Evolutionary conservation across 2,113 vertebrate genomes (phyloP).

Genomic region (Sapajus apella): DNA sequence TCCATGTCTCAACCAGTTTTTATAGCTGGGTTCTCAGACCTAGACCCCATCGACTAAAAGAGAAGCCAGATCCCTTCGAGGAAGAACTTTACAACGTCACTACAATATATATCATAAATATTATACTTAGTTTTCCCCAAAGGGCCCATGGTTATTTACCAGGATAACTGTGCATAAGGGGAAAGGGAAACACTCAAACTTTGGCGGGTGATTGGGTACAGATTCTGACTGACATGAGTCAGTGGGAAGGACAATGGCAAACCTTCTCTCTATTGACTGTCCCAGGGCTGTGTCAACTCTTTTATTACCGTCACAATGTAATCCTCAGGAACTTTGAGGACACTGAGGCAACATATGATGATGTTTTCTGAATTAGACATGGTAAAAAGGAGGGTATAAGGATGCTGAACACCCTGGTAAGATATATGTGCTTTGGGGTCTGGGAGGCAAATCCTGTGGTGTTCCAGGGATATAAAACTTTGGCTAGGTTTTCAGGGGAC

Average conservation of each 20-base stretch:
- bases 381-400: too few relatives aligned
- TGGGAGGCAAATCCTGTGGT: not conserved
- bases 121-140: not conserved
- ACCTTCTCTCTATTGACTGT: not conserved
- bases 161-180: not conserved
- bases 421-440: too few relatives aligned
- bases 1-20: not conserved
- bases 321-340: not conserved
- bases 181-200: not conserved
- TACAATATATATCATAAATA: not conserved
- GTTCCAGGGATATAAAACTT: not conserved
- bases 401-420: too few relatives aligned
- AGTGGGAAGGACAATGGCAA: fast-evolving
- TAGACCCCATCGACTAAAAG: not conserved
- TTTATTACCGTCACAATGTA: too few relatives aligned
- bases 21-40: not conserved
- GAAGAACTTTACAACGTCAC: not conserved
- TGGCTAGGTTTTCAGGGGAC: not conserved
- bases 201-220: not conserved
- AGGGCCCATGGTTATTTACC: not conserved
- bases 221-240: not conserved
- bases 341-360: not conserved
- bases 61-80: not conserved
- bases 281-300: not conserved
- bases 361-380: not conserved